Evolutionary conservation across 2,113 vertebrate species (phyloP).

Genomic region (Genyomyrus donnyi): DNA sequence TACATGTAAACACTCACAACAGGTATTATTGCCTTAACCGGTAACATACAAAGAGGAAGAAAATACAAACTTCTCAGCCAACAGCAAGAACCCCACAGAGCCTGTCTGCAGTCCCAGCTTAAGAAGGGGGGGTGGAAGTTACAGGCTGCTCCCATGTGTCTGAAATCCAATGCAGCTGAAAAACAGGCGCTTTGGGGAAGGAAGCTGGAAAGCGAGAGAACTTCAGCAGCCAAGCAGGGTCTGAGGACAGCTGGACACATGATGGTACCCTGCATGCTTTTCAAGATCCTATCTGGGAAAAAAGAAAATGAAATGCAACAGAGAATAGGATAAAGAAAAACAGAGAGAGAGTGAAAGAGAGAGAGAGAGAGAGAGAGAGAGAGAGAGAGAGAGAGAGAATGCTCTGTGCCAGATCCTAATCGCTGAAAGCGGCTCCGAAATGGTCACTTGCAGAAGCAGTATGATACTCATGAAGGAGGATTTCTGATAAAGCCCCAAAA

Average conservation of each 20-base stretch:
- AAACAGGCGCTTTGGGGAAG: background rate
- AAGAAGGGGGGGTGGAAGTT: background rate
- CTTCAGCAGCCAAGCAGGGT: background rate
- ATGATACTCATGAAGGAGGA: background rate
- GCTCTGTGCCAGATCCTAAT: background rate
- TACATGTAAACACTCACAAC: background rate
- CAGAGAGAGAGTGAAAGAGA: background rate
- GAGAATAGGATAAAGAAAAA: background rate
- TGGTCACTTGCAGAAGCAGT: background rate
- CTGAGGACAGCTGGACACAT: background rate
- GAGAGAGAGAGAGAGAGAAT: background rate
- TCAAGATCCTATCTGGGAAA: background rate
- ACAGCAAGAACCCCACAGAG: background rate
- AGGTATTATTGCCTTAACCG: background rate
- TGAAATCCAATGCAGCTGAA: background rate
- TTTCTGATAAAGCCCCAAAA: background rate
- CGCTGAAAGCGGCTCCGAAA: background rate
- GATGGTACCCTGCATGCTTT: background rate
- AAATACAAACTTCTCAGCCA: background rate
- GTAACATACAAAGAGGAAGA: background rate
- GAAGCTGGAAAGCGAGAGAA: constrained; percentile 13
- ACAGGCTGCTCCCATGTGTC: background rate
- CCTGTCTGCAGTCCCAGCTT: background rate
- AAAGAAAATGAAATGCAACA: background rate
- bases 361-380: background rate